Evolutionary conservation across 2,888 invertebrate genomes (phyloP), one percentile per base, ranked within the genome.

Genomic region (Chironomus tentans): DNA sequence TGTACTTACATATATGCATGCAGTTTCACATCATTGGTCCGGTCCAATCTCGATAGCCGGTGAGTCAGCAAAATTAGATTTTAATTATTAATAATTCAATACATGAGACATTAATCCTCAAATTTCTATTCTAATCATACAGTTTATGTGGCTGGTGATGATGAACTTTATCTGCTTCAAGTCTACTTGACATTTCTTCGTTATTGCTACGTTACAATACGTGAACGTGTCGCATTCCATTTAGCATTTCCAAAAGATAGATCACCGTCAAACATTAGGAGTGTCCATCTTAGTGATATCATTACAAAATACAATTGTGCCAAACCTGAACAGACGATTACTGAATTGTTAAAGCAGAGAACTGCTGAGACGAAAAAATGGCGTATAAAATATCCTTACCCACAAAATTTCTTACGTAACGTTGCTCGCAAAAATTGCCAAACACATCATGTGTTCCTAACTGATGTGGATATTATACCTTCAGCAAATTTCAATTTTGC

Each of bases 391-490:
- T 88, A 92, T 81, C 89, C 91, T 0, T 95, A 95, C 82, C 95
- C 95, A 0, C 95, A 95, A 84, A 96, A 95, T 81, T 93, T 94
- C 81, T 85, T 95, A 85, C 86, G 95, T 78, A 96, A 96, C 82
- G 83, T 95, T 76, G 95, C 95, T 0, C 85, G 95, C 74, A 92
- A 93, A 81, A 93, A 93, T 80, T 94, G 94, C 79, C 92, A 92
- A 79, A 90, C 90, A 3, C 87, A 88, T 56, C 91, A 90, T 82
- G 92, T 94, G 68, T 94, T 94, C 81, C 85, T 95, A 68, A 93
- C 94, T 2, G 95, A 95, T 82, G 90, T 95, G 7, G 95, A 96
- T 82, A 92, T 95, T 78, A 90, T 95, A 77, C 95, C 95, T 1
- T 92, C 92, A 24, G 76, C 74, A 12, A 68, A 65, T 48, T 85